Evolutionary conservation across 92 coral and sea anemone genomes (phyloP).

Genomic region (Heliopora coerulea): DNA sequence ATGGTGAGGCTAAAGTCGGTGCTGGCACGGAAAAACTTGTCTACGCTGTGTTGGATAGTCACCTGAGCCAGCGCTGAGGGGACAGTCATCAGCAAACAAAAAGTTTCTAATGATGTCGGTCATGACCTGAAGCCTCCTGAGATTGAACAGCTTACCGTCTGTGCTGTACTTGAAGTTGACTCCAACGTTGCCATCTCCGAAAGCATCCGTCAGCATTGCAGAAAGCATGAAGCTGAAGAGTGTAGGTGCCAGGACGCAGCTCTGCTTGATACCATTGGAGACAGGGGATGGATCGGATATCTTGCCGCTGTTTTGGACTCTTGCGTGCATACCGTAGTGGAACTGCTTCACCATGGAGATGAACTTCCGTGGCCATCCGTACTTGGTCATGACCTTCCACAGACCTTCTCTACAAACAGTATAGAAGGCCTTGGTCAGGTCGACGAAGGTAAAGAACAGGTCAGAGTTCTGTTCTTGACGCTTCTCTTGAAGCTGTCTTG

Average conservation of each 20-base stretch:
- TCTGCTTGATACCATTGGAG: constrained; percentile 21
- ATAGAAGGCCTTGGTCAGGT: constrained; percentile 39
- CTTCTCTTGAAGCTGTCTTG: constrained; percentile 36
- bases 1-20: constrained; percentile 16
- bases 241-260: constrained; percentile 26
- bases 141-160: constrained; percentile 2
- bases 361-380: background rate
- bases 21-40: background rate
- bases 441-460: constrained; percentile 6
- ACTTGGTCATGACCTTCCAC: background rate
- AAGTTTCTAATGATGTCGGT: background rate
- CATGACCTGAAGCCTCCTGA: background rate
- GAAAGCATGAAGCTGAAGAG: background rate
- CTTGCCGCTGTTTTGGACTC: background rate
- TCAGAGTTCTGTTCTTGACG: constrained; percentile 20
- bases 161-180: background rate
- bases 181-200: background rate
- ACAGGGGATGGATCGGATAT: background rate
- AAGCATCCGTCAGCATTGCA: background rate
- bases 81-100: constrained; percentile 34
- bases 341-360: background rate
- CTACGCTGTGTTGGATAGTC: no score
- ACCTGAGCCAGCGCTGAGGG: background rate
- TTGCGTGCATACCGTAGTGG: background rate
- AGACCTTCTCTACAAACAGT: background rate